These are phyloP conservation scores for Nipponacmea schrenckii DNA, from an alignment of 2,888 invertebrate species.

Conservation along the genomic window DNA sequence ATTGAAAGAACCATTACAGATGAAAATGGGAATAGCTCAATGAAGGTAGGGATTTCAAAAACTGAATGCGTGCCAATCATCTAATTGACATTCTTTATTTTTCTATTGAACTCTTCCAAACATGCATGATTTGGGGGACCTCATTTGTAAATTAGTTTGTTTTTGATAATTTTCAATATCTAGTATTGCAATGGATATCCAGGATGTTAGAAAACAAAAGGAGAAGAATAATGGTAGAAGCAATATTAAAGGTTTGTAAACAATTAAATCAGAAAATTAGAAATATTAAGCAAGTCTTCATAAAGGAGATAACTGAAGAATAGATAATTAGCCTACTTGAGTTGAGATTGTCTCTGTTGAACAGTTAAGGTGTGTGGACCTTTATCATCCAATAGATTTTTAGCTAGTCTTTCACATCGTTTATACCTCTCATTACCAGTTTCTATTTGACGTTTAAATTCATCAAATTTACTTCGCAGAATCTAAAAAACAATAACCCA, in stretches of 20 bases:
- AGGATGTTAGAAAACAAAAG: background rate
- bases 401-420: constrained; percentile 72
- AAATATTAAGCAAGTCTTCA: background rate
- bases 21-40: too few relatives aligned
- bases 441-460: constrained; percentile 82
- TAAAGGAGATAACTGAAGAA: background rate
- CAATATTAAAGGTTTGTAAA: background rate
- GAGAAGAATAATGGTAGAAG: background rate
- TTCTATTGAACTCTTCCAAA: too few relatives aligned
- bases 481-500: constrained; percentile 68
- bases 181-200: background rate
- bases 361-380: constrained; percentile 87
- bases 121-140: background rate
- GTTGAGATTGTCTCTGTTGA: constrained; percentile 84
- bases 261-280: background rate
- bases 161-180: too few relatives aligned
- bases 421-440: constrained; percentile 89
- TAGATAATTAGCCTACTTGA: constrained; percentile 75
- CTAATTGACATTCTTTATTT: background rate
- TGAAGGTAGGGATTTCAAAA: background rate
- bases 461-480: constrained; percentile 87
- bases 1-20: background rate
- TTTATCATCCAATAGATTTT: constrained; percentile 74
- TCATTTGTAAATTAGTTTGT: background rate
- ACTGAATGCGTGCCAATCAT: background rate